A percentile compares a stretch with the other conserved stretches of the same genome.
These are phyloP conservation scores for Imbricaverruca yamaguchii DNA, from an alignment of 2,888 invertebrate species.

Conservation along the genomic window DNA sequence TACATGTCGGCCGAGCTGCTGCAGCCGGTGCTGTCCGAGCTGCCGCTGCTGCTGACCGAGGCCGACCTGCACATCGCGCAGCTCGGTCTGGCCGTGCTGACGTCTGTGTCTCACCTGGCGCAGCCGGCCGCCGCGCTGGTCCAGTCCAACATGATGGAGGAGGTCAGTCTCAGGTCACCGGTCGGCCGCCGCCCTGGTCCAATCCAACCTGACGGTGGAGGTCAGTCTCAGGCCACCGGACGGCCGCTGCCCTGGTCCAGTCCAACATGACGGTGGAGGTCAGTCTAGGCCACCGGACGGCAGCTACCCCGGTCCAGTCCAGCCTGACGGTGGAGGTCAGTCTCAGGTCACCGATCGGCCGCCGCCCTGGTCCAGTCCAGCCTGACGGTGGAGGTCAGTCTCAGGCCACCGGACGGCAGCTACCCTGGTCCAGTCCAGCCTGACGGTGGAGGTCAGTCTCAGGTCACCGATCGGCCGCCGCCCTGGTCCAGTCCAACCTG, in stretches of 20 bases:
- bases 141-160: neutral
- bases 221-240: constrained; percentile 43
- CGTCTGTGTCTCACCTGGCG: constrained; percentile 69
- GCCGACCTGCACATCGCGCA: constrained; percentile 95
- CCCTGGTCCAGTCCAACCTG: constrained; percentile 36
- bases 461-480: constrained; percentile 57
- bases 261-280: neutral
- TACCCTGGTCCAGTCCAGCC: too few species aligned
- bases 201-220: too few species aligned
- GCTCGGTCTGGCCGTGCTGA: constrained; percentile 71
- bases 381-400: neutral
- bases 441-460: too few species aligned
- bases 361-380: constrained; percentile 45
- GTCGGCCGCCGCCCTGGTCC: too few species aligned
- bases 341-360: constrained; percentile 52
- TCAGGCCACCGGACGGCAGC: too few species aligned
- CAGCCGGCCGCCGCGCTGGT: constrained; percentile 59
- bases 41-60: constrained; percentile 85
- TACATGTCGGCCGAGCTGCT: constrained; percentile 63
- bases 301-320: too few species aligned
- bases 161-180: neutral
- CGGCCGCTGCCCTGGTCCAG: constrained; percentile 53
- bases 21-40: constrained; percentile 69
- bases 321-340: too few species aligned
- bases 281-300: too few species aligned